Conservation (phyloP, 2,797 vertebrate species). For the Prunella strophiata region DNA sequence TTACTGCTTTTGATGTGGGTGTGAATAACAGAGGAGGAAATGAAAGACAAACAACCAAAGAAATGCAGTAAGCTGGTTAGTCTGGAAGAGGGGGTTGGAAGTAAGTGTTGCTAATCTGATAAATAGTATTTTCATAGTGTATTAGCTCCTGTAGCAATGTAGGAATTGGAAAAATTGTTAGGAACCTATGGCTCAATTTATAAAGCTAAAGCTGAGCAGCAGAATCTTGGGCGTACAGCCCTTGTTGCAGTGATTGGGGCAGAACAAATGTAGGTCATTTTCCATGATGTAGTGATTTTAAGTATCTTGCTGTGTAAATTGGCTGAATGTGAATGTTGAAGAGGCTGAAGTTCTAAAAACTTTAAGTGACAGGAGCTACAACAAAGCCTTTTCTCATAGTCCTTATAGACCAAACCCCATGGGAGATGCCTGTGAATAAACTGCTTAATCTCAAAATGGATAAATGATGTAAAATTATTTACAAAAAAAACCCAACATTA, state of each 20-base stretch:
- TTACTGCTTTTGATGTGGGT: not conserved
- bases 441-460: not conserved
- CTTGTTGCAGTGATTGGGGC: not conserved
- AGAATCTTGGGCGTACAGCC: not conserved
- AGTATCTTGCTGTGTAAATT: rapidly evolving
- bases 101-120: not conserved
- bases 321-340: not conserved
- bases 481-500: not conserved
- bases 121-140: not conserved
- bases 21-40: not conserved
- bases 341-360: not conserved
- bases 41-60: not conserved
- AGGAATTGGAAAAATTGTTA: not conserved
- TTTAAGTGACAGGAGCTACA: not conserved
- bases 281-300: not conserved
- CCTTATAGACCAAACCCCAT: rapidly evolving
- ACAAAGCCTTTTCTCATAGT: rapidly evolving
- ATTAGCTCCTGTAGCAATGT: rapidly evolving
- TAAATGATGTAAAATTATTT: not conserved
- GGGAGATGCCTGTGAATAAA: not conserved
- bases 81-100: not conserved
- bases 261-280: not conserved
- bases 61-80: rapidly evolving
- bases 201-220: not conserved
- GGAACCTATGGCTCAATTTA: not conserved